Evolutionary conservation across 2,888 invertebrate species (phyloP), one percentile per base, ranked within the genome.

Genomic region (Sericinus montela): DNA sequence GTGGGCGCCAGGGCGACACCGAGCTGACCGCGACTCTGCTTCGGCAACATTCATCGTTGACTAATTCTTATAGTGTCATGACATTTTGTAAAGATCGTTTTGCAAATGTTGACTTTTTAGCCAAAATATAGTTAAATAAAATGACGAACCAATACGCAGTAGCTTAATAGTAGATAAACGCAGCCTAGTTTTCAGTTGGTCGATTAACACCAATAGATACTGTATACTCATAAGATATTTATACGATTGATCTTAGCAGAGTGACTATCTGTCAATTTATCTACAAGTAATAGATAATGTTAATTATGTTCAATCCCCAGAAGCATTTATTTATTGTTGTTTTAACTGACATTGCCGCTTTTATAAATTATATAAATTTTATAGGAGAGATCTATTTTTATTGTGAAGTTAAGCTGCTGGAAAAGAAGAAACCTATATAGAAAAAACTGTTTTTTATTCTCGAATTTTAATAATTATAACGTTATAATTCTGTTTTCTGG

Each of bases 301-400:
- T 57, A 50, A 72, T 84, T 86, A 72, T 74, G 80, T 85, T 84
- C 74, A 70, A 81, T 77, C 76, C 82, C 81, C 79, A 79, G 71
- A 82, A 72, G 85, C 83, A 86, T 86, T 87, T 87, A 84, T 82
- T 81, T 80, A 76, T 73, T 73, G 75, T 86, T 86, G 68, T 77
- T 84, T 87, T 83, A 75, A 61, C 72, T 74, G 75, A 77, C 75
- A 80, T 76, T 79, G 76, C 78, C 68, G 85, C 86, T 86, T 86
- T 86, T 86, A 75, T 81, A 88, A 85, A 85, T 77, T 82, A 83
- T 82, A 85, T 86, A 86, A 82, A 85, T 88, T 88, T 87, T 87
- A 87, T 87, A 88, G 87, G 77, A 88, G 85, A 88, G 85, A 86
- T 87, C 84, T 88, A 88, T 88, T 88, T 88, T 87, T 87, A 87